phyloP scores from a whole-genome alignment of 2,113 vertebrate species.

The Oophaga pumilio region DNA sequence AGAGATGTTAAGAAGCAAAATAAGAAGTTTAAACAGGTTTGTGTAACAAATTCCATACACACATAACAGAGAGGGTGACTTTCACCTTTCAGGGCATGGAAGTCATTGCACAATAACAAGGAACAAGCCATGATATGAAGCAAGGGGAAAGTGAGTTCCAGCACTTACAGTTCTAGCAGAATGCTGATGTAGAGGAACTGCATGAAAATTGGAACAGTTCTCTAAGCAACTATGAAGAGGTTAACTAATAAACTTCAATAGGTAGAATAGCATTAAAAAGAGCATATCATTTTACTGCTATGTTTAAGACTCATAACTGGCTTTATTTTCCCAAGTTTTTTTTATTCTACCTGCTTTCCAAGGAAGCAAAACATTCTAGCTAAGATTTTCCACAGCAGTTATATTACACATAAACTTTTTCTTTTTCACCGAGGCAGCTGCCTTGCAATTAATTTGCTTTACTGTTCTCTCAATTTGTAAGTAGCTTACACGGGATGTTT shows the following conservation, averaged over 20 bases:
- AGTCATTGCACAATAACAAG: too few species aligned
- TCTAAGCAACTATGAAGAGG: neutral
- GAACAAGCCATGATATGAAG: too few species aligned
- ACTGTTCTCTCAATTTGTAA: constrained; percentile 55
- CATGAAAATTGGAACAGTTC: neutral
- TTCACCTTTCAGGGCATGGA: too few species aligned
- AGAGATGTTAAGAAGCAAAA: too few species aligned
- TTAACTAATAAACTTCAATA: neutral
- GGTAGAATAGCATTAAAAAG: neutral
- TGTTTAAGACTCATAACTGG: constrained; percentile 17
- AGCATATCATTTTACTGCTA: constrained; percentile 11
- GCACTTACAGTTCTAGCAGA: too few species aligned
- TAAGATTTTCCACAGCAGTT: constrained; percentile 51
- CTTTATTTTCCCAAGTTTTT: constrained; percentile 18
- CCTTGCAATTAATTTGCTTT: constrained; percentile 53
- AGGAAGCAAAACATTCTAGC: constrained; percentile 54
- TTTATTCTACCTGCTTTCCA: constrained; percentile 49
- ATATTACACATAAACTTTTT: constrained; percentile 55
- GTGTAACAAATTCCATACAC: too few species aligned
- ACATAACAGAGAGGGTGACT: too few species aligned
- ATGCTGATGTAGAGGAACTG: too few species aligned
- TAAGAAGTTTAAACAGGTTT: too few species aligned
- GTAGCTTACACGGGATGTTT: constrained; percentile 58
- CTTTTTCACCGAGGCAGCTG: constrained; percentile 36
- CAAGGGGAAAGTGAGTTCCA: too few species aligned